Evolutionary conservation across 1,140 invertebrate genomes (phyloP), one percentile per base, ranked within the genome.

Genomic region (Magallana angulata): DNA sequence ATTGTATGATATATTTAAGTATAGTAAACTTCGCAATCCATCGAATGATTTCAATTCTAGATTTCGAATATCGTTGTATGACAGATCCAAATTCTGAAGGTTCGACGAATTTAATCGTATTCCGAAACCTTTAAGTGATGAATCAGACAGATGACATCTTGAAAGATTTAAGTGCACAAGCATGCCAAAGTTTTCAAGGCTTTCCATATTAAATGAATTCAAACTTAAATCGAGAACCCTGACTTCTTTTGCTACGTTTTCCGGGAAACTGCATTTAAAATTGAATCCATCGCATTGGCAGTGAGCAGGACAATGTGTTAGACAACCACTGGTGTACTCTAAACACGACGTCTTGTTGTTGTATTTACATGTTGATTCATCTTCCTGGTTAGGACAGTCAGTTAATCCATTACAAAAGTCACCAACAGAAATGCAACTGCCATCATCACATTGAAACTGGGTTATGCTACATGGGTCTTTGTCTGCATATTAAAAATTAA

Each of bases 1-100:
- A 76, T 76, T 76, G 14, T 76, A 0, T 76, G 68, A 76, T 1
- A 76, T n/a, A 57, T 82, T 82, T 14, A 82, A 30, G 16, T 82
- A 58, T 12, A 82, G 36, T 82, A 82, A 57, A 6, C 30, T 36
- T 76, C 9, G 36, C 12, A 76, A 24, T 9, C 16, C 12, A 11
- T 82, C 12, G 18, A 82, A 82, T 36, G 14, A 57, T 11, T 16
- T 2, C 57, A 12, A n/a, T 57, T 58, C n/a, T n/a, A 82, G 36
- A 82, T 57, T 56, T 56, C 81, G 81, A 57, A 82, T 82, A 12
- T 56, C 36, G 24, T 76, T 76, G 36, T 30, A 76, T 36, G 68
- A 76, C 11, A 76, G 7, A 9, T 76, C 68, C 14, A 76, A 76
- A 48, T 18, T 76, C 36, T 76, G 68, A 36, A 76, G 68, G 9